These are phyloP conservation scores for Tethea ocularis DNA, from an alignment of 2,888 invertebrate genomes.

Conservation along the genomic window DNA sequence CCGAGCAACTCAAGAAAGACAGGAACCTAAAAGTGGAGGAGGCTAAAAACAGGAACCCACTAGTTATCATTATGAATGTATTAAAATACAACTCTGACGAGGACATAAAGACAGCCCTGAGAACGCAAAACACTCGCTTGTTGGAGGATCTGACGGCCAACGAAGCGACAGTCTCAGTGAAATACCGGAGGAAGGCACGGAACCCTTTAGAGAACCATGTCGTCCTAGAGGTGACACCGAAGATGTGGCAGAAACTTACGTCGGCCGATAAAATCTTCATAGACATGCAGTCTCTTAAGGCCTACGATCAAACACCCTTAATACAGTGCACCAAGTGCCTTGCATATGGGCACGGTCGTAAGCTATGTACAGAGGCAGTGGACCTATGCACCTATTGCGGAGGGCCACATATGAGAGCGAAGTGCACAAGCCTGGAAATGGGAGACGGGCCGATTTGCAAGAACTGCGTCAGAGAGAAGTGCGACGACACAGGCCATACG, in stretches of 20 bases:
- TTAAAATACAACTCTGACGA: slow-evolving; percentile 7
- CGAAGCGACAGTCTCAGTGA: not conserved
- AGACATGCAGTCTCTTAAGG: slow-evolving; percentile 13
- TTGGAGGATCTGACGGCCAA: not conserved
- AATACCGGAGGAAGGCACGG: slow-evolving; percentile 6
- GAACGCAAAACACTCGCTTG: slow-evolving; percentile 1
- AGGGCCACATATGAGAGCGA: not conserved
- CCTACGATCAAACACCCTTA: slow-evolving; percentile 22
- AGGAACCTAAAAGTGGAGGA: slow-evolving; percentile 2
- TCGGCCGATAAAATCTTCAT: not conserved
- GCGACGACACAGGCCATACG: no score
- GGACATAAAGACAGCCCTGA: slow-evolving; percentile 12
- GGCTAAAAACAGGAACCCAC: slow-evolving; percentile 9
- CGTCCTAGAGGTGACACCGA: slow-evolving; percentile 7
- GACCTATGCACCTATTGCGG: slow-evolving; percentile 21
- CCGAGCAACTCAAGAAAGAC: not conserved
- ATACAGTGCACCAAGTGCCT: slow-evolving; percentile 22
- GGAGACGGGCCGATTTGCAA: not conserved
- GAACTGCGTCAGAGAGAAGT: not conserved
- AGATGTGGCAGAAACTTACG: slow-evolving; percentile 4
- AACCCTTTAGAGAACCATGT: slow-evolving; percentile 10
- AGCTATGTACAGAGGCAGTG: slow-evolving; percentile 12
- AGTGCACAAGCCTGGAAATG: not conserved
- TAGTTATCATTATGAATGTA: slow-evolving; percentile 9
- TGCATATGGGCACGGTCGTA: slow-evolving; percentile 17